Evolutionary conservation across 2,113 vertebrate species (phyloP), one percentile per base, ranked within the genome.

Genomic region (Myotis brandtii): DNA sequence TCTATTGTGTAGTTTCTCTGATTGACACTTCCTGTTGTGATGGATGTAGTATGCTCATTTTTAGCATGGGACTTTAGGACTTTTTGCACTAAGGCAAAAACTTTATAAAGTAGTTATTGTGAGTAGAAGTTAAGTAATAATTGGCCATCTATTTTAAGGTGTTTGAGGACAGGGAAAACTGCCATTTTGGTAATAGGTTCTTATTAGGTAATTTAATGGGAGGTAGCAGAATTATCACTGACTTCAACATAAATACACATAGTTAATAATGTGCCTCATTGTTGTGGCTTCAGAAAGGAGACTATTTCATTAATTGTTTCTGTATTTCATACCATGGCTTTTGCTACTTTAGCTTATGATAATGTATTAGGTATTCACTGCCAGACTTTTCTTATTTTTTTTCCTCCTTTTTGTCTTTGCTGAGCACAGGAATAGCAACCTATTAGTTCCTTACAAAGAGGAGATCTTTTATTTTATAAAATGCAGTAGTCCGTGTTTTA

Each of bases 1-100:
- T 98, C 93, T 96, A 62, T 89, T 96, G 56, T 89, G 70, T 67
- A 54, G 70, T 40, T 89, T 98, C 92, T 76, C n/a, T 96, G 94
- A 96, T 97, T 96, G 95, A 97, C 91, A 93, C 82, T 95, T 96
- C 40, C 34, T 93, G 34, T 76, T 93, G 50, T 94, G 86, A 64
- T 87, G 52, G 20, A 54, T 89, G 25, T 23, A 70, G 40, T 52
- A 88, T 96, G 93, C 93, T 97, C 84, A 91, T 62, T 94, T 97
- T 96, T 96, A 43, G 85, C 96, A 89, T 86, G 89, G 70, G 67
- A 96, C 48, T 94, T 94, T 40, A 66, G 86, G 1, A 50, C 91
- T 77, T 76, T 75, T 70, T 83, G 82, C 40, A 89, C 48, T 66
- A 86, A 96, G 85, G 69, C 59, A 83, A 54, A 92, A 91, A 95